phyloP scores from a whole-genome alignment of 2,888 invertebrate species.

The Apamea sordens region DNA sequence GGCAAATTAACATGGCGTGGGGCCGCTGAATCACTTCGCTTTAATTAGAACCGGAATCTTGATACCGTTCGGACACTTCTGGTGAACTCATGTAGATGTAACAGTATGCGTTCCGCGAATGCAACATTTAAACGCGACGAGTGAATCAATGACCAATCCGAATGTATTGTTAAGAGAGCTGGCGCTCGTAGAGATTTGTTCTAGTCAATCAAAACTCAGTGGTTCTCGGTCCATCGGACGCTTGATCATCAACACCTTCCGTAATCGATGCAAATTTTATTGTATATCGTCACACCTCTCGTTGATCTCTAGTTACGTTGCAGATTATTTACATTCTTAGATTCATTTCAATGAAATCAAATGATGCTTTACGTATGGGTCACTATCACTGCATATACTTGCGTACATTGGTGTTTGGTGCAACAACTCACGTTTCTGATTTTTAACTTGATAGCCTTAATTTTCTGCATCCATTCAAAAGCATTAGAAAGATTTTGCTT shows the following conservation, averaged over 20 bases:
- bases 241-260: slow-evolving; percentile 69
- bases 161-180: slow-evolving; percentile 68
- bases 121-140: slow-evolving; percentile 76
- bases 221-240: slow-evolving; percentile 65
- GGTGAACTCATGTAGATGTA: slow-evolving; percentile 74
- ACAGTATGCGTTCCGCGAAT: slow-evolving; percentile 84
- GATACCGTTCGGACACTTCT: slow-evolving; percentile 82
- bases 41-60: slow-evolving; percentile 86
- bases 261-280: slow-evolving; percentile 76
- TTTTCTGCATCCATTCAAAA: background rate
- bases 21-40: slow-evolving; percentile 82
- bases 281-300: slow-evolving; percentile 72
- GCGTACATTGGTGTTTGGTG: background rate
- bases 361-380: background rate
- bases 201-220: slow-evolving; percentile 56
- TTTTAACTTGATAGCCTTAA: background rate
- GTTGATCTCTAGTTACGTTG: slow-evolving; percentile 71
- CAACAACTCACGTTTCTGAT: background rate
- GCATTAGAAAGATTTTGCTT: background rate
- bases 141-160: slow-evolving; percentile 74
- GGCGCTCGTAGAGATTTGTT: slow-evolving; percentile 57
- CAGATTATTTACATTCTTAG: slow-evolving; percentile 58
- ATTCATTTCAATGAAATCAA: slow-evolving; percentile 38
- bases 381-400: slow-evolving; percentile 27
- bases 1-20: slow-evolving; percentile 80